Evolutionary conservation across 1,140 invertebrate species (phyloP).

Genomic region (Drosophila setifemur): DNA sequence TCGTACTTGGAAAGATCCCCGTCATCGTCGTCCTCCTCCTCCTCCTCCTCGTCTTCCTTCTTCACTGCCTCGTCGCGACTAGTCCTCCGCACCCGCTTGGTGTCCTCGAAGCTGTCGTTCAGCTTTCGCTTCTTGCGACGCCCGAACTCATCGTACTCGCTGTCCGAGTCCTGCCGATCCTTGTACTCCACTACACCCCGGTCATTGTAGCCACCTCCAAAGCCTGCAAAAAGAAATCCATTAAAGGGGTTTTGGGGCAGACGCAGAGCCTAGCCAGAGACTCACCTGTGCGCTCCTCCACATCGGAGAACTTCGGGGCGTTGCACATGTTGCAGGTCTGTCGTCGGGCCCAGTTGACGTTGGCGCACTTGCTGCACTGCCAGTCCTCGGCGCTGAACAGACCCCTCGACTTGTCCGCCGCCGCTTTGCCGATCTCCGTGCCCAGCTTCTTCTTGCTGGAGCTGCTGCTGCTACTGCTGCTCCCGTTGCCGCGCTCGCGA

Average conservation of each 20-base stretch:
- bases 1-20: constrained; percentile 93
- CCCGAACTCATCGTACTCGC: constrained; percentile 98
- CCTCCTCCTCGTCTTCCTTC: constrained; percentile 84
- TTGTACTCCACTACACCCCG: constrained; percentile 96
- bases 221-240: constrained; percentile 83
- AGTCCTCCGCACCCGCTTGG: constrained; percentile 41
- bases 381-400: constrained; percentile 99
- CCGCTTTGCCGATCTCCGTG: constrained; percentile 98
- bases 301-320: constrained; percentile 97
- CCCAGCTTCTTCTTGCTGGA: constrained; percentile 93
- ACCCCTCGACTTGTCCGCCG: constrained; percentile 98
- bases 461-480: constrained; percentile 84
- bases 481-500: constrained; percentile 75
- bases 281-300: constrained; percentile 87
- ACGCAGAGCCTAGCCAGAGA: not conserved
- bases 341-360: constrained; percentile 99
- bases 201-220: constrained; percentile 96
- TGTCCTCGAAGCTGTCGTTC: constrained; percentile 50
- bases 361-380: constrained; percentile 99
- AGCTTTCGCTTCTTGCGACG: constrained; percentile 89
- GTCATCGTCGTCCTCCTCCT: constrained; percentile 84
- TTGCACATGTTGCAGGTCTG: constrained; percentile 99
- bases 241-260: constrained; percentile 82
- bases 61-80: constrained; percentile 82
- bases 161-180: constrained; percentile 91